A percentile compares a stretch with the other conserved stretches of the same genome.
Evolutionary conservation across 2,113 vertebrate species (phyloP).

Genomic region (Cyprinus carpio): DNA sequence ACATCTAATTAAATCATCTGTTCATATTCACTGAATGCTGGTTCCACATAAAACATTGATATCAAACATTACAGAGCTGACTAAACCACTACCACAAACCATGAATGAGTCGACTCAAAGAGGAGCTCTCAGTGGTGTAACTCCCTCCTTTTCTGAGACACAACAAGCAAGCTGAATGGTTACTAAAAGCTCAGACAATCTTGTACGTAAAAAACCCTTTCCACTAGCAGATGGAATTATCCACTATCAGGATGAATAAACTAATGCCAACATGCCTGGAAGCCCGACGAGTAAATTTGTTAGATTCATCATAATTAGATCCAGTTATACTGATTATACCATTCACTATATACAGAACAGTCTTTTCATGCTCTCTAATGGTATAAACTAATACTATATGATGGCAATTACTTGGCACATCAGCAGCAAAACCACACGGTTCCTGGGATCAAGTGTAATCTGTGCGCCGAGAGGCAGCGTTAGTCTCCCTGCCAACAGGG

Average conservation of each 20-base stretch:
- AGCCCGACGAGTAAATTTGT: background rate
- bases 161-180: background rate
- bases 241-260: constrained; percentile 10
- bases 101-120: background rate
- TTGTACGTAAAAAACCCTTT: background rate
- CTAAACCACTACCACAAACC: background rate
- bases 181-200: background rate
- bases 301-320: constrained; percentile 18
- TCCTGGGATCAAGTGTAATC: constrained; percentile 13
- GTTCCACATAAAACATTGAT: background rate
- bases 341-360: background rate
- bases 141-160: background rate
- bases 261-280: background rate
- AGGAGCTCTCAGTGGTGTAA: background rate
- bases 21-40: background rate
- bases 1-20: background rate
- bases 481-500: constrained; percentile 40
- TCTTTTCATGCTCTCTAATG: constrained; percentile 15
- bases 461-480: background rate
- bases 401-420: background rate
- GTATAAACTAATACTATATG: background rate
- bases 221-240: constrained; percentile 1
- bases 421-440: background rate
- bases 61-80: constrained; percentile 4
- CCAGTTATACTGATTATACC: constrained; percentile 17